These are phyloP conservation scores for Serripes groenlandicus DNA, from an alignment of 2,888 invertebrate species.

Conservation along the genomic window DNA sequence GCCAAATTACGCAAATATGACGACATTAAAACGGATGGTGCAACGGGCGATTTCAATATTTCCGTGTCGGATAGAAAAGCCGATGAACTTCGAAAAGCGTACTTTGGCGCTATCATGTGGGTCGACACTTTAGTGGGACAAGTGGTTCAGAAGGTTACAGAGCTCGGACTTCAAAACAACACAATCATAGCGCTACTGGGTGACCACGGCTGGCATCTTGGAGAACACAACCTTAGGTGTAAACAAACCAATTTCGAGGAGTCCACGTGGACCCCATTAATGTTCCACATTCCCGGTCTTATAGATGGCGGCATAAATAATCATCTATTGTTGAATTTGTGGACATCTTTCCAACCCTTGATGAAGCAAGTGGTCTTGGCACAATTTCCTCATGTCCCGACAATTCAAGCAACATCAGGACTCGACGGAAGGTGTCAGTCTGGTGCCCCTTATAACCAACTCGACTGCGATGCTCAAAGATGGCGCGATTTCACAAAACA, in stretches of 20 bases:
- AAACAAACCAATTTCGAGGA: slow-evolving; percentile 10
- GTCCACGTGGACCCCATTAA: slow-evolving; percentile 1
- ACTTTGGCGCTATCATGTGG: background rate
- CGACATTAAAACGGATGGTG: background rate
- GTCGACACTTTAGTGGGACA: background rate
- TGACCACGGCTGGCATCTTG: slow-evolving; percentile 1
- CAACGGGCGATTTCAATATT: background rate
- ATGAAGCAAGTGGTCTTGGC: background rate
- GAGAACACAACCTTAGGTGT: background rate
- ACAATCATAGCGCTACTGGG: background rate
- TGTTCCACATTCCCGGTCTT: slow-evolving; percentile 3
- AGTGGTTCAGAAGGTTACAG: background rate
- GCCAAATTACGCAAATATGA: background rate
- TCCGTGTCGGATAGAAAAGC: background rate
- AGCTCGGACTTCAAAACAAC: background rate
- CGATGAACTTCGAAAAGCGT: background rate
- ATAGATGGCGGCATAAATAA: background rate
- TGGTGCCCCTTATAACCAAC: background rate
- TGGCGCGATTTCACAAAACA: background rate
- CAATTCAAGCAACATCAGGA: background rate
- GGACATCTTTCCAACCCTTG: slow-evolving; percentile 1
- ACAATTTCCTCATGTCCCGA: background rate
- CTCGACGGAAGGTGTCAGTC: background rate
- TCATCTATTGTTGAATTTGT: background rate
- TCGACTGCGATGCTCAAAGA: background rate